phyloP scores from a whole-genome alignment of 2,113 vertebrate species.

The Theristicus caerulescens region DNA sequence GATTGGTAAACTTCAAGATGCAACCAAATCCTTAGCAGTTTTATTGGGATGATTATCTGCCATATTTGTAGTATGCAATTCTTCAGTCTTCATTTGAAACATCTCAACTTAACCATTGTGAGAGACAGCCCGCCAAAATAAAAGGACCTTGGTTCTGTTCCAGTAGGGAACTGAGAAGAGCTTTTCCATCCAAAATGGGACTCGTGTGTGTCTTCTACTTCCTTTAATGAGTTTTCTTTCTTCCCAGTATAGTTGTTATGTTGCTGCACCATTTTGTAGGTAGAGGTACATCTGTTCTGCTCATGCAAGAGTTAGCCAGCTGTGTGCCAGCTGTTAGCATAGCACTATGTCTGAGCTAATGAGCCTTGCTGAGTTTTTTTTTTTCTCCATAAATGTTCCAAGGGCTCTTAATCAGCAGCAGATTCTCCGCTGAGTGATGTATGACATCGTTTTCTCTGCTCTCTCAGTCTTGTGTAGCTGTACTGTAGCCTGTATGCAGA shows the following conservation, averaged over 20 bases:
- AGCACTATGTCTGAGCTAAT: neutral
- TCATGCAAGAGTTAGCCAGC: conserved; percentile 11
- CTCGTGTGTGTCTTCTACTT: neutral
- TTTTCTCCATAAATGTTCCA: neutral
- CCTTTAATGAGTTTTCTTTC: neutral
- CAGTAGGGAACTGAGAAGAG: neutral
- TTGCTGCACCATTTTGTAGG: neutral
- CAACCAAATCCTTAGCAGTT: neutral
- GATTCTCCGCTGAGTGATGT: conserved; percentile 1
- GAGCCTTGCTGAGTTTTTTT: neutral
- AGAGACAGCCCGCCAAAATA: neutral
- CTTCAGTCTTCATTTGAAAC: neutral
- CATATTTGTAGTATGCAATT: neutral
- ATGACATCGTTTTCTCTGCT: neutral
- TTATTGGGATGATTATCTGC: neutral
- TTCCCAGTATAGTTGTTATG: neutral
- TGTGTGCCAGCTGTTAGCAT: conserved; percentile 41
- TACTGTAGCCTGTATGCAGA: neutral
- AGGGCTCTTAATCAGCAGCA: neutral
- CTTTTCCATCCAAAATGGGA: neutral
- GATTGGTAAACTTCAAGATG: neutral
- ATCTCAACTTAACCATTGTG: neutral
- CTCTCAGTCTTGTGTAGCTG: neutral
- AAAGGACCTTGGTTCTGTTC: neutral
- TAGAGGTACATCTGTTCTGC: neutral